Evolutionary conservation across 2,797 vertebrate genomes (phyloP).

Genomic region (Sebastolobus altivelis): DNA sequence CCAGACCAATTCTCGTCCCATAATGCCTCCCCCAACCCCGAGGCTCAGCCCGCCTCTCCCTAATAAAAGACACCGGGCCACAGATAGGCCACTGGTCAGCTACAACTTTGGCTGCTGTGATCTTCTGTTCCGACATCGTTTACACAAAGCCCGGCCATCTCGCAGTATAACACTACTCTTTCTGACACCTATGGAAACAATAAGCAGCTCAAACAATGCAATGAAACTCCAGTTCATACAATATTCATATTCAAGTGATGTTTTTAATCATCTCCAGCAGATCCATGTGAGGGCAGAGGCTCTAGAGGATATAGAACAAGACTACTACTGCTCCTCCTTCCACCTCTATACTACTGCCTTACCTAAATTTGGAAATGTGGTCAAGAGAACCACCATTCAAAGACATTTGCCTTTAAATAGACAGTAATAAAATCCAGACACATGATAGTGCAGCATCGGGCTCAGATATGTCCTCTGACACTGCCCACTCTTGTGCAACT

Average conservation of each 20-base stretch:
- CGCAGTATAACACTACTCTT: constrained; percentile 32
- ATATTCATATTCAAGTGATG: background rate
- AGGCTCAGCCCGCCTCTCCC: constrained; percentile 63
- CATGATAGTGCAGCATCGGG: constrained; percentile 64
- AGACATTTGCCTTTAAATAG: constrained; percentile 78
- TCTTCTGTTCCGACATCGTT: constrained; percentile 59
- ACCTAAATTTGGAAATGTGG: constrained; percentile 69
- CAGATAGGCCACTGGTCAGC: constrained; percentile 72
- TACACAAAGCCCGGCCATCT: constrained; percentile 54
- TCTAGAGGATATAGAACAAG: background rate
- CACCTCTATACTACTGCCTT: background rate
- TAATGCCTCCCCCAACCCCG: constrained; percentile 74
- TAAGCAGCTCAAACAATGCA: constrained; percentile 33
- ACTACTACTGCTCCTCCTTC: constrained; percentile 6
- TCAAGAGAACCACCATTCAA: constrained; percentile 53
- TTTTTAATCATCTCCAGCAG: constrained; percentile 10
- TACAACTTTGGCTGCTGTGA: constrained; percentile 68
- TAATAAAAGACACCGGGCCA: constrained; percentile 78
- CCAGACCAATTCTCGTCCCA: constrained; percentile 81
- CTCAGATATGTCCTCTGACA: constrained; percentile 62
- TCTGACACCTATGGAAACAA: constrained; percentile 35
- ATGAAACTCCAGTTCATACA: constrained; percentile 10
- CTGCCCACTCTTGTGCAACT: constrained; percentile 57
- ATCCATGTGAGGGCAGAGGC: background rate
- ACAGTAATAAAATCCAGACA: constrained; percentile 77